Percentiles rank a stretch among this genome's conserved stretches.
Conservation (phyloP, 2,888 invertebrate species). For the Rhimphoctona megacephalus region DNA sequence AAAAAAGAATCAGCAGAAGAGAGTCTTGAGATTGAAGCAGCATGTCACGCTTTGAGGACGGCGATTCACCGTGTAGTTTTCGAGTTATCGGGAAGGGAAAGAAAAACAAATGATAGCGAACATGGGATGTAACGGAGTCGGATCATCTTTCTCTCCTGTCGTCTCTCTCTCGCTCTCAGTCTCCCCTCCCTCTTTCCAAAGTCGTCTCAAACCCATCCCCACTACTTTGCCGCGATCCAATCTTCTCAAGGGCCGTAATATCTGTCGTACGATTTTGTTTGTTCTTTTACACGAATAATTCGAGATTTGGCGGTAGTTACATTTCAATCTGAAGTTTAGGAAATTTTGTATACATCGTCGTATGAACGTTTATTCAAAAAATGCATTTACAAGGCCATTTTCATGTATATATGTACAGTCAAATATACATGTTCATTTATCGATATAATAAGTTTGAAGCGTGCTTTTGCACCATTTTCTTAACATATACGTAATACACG, state of each 20-base stretch:
- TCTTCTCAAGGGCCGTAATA: conserved; percentile 16
- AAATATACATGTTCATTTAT: neutral
- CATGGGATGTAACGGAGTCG: neutral
- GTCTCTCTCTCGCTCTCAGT: neutral
- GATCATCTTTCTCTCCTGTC: neutral
- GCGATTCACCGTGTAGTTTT: neutral
- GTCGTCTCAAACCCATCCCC: neutral
- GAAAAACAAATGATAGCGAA: conserved; percentile 6
- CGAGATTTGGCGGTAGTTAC: neutral
- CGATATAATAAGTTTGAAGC: neutral
- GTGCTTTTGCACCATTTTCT: conserved; percentile 7
- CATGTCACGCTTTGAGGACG: neutral
- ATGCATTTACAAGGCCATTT: neutral
- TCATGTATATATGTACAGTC: neutral
- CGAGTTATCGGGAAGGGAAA: conserved; percentile 5
- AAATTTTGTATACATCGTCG: neutral
- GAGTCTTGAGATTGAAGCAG: neutral
- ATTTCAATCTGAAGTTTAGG: neutral
- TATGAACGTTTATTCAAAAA: neutral
- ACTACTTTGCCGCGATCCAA: neutral
- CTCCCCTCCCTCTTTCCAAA: neutral
- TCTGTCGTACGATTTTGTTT: neutral
- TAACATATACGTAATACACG: neutral
- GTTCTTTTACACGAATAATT: neutral
- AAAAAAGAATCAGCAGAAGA: neutral